Conservation (phyloP, 2,797 vertebrate genomes). For the Choloepus didactylus region DNA sequence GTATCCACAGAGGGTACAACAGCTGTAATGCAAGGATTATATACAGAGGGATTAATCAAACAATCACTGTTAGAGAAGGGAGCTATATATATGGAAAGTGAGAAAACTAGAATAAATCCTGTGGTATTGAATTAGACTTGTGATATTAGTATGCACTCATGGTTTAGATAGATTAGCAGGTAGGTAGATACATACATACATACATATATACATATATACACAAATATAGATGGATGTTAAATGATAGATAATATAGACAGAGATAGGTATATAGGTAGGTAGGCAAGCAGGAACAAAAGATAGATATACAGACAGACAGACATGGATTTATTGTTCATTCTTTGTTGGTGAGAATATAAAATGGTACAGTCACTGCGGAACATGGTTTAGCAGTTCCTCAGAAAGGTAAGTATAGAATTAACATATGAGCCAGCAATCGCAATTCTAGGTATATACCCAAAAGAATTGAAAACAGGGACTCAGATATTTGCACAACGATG, state of each 20-base stretch:
- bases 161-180: not conserved
- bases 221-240: too few species aligned
- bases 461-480: too few species aligned
- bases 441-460: too few species aligned
- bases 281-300: not conserved
- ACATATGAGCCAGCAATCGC: too few species aligned
- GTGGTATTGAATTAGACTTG: not conserved
- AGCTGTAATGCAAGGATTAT: not conserved
- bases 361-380: too few species aligned
- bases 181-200: not conserved
- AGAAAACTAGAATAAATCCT: not conserved
- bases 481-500: too few species aligned
- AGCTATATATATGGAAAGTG: not conserved
- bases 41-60: not conserved
- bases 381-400: too few species aligned
- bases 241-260: not conserved
- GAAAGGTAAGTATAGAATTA: too few species aligned
- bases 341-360: too few species aligned
- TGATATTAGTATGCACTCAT: not conserved
- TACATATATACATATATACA: too few species aligned
- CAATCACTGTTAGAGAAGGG: not conserved
- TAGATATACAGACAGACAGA: not conserved
- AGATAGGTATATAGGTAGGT: not conserved
- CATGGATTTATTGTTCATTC: too few species aligned
- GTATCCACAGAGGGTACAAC: accelerated